Percentiles rank a stretch among this genome's conserved stretches.
Conservation (phyloP, 2,888 invertebrate genomes). For the Stegophylla sp. region DNA sequence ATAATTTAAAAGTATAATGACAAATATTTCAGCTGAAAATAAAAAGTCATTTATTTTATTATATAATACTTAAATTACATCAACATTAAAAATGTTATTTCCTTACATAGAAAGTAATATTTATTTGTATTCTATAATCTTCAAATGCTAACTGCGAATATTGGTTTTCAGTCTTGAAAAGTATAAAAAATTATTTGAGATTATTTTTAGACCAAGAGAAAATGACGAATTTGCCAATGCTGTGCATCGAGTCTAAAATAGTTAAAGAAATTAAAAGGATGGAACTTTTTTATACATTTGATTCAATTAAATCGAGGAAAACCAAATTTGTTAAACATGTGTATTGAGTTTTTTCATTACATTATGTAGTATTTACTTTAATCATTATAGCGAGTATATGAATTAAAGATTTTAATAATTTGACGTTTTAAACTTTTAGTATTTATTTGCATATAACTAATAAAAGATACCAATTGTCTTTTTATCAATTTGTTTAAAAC, state of each 20-base stretch:
- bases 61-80: constrained; percentile 11
- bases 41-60: constrained; percentile 13
- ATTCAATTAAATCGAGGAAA: constrained; percentile 9
- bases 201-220: background rate
- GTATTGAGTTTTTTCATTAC: background rate
- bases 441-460: background rate
- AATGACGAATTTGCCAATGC: background rate
- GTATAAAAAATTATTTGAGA: background rate
- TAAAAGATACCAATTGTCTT: background rate
- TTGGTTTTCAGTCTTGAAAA: constrained; percentile 13
- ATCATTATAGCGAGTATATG: background rate
- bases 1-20: constrained; percentile 12
- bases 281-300: constrained; percentile 1
- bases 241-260: too few relatives aligned
- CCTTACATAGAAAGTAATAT: background rate
- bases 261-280: too few relatives aligned
- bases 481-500: background rate
- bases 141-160: background rate
- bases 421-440: background rate
- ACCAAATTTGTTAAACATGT: background rate
- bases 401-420: background rate
- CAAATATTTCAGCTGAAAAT: constrained; percentile 15
- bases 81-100: constrained; percentile 3
- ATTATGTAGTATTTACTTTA: constrained; percentile 8
- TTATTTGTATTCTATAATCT: background rate